Conservation (phyloP, 1,140 invertebrate species). For the Drosophila pseudoobscura region DNA sequence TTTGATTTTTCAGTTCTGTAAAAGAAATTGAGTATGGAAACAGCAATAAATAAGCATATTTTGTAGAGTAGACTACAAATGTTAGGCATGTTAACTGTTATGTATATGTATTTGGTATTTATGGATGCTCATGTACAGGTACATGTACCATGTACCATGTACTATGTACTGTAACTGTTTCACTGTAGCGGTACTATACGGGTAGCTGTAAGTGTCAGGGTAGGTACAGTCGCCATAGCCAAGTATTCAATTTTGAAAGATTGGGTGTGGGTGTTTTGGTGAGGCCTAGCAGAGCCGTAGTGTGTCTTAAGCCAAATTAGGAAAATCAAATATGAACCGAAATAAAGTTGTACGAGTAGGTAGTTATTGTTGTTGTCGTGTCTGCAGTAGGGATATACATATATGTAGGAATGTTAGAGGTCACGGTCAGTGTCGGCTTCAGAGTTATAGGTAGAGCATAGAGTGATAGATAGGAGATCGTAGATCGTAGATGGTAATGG, state of each 20-base stretch:
- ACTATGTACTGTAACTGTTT: conserved; percentile 21
- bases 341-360: not conserved
- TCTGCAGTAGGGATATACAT: not conserved
- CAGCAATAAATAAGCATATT: conserved; percentile 84
- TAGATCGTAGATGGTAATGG: conserved; percentile 21
- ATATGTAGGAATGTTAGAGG: not conserved
- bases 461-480: conserved; percentile 12
- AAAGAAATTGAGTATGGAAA: conserved; percentile 84
- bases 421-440: conserved; percentile 3
- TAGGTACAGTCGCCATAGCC: too few species aligned
- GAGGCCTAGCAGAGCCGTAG: too few species aligned
- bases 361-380: not conserved
- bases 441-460: conserved; percentile 27
- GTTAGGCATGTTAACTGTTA: conserved; percentile 73
- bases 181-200: not conserved
- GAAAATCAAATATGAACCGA: too few species aligned
- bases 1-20: conserved; percentile 96
- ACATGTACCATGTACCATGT: conserved; percentile 1
- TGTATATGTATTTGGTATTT: conserved; percentile 68
- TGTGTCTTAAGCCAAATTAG: too few species aligned
- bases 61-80: conserved; percentile 83
- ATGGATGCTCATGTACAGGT: conserved; percentile 55
- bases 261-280: too few species aligned
- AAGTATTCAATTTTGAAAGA: too few species aligned
- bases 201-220: not conserved